These are phyloP conservation scores for Taeniopygia guttata DNA, from an alignment of 2,797 vertebrate genomes.

Conservation along the genomic window DNA sequence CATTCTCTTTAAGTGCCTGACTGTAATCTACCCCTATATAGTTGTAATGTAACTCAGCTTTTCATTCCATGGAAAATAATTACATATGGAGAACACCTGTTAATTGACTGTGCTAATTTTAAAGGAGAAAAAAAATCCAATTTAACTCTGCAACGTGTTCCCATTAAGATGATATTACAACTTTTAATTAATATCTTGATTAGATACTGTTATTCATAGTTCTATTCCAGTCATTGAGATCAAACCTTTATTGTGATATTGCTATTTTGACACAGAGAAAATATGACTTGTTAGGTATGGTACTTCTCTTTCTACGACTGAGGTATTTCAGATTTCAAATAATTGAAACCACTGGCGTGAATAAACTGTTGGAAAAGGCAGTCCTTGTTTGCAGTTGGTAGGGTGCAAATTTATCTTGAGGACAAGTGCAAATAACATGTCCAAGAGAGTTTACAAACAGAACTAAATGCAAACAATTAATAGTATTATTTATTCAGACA, in stretches of 20 bases:
- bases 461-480: conserved; percentile 28
- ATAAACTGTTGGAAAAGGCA: background rate
- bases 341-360: conserved; percentile 2
- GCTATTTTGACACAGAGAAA: background rate
- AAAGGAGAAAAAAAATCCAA: conserved; percentile 24
- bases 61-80: conserved; percentile 48
- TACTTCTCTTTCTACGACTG: background rate
- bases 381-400: conserved; percentile 12
- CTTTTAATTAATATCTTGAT: conserved; percentile 73
- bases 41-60: background rate
- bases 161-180: conserved; percentile 61
- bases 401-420: conserved; percentile 19
- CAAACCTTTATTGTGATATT: background rate
- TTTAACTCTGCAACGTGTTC: conserved; percentile 49
- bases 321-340: background rate
- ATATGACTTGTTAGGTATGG: background rate
- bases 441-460: conserved; percentile 27
- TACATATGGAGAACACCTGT: conserved; percentile 52
- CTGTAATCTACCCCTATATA: background rate
- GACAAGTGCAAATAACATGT: conserved; percentile 21
- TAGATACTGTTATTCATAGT: conserved; percentile 51
- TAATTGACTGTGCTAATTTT: conserved; percentile 60
- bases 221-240: background rate
- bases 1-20: background rate
- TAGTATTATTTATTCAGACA: background rate